Evolutionary conservation across 1,140 invertebrate species (phyloP), one percentile per base, ranked within the genome.

Genomic region (Polypedilum pembai): DNA sequence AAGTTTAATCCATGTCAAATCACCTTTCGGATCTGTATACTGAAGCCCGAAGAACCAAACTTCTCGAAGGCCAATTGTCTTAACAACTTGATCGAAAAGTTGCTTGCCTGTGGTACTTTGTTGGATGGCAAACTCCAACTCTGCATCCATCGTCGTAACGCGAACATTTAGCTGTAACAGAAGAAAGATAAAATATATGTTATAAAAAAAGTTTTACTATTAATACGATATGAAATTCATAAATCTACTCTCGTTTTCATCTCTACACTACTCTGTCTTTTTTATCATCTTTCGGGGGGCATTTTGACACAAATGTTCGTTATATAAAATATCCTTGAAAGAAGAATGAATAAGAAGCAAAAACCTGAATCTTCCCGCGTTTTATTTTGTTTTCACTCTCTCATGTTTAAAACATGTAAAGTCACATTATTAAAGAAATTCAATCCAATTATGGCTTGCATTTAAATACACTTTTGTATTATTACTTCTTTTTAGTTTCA

Each of bases 1-100:
- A 45, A 99, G 87, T 85, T 99, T 99, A 77, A 99, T 92, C 98
- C 98, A 99, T 40, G 97, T 99, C 76, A 93, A 88, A 81, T 97
- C 96, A 45, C 94, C 95, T 85, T 99, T 99, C 78, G 91, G 95
- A 84, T 99, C 98, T 75, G 94, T 95, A 84, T 99, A 99, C 83
- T 99, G 98, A 12, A 99, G 89, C 74, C 98, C 98, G 85, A 99
- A 99, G 86, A 98, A 99, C 98, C 98, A 99, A 76, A 99, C 97
- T 86, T 99, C 98, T 76, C 98, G 87, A 20, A 99, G 88, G 76
- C 97, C 98, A 80, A 99, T 99, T 73, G 98, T 99, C 85, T 99
- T 99, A 75, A 99, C 96, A 76, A 99, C 96, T 86, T 99, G 98
- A 84, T 99, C 98, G 84, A 99, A 99, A 18, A 99, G 89, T 85